Base-by-base conservation (phyloP, 2,888 invertebrate genomes). In the Chymomyza fuscimana region DNA sequence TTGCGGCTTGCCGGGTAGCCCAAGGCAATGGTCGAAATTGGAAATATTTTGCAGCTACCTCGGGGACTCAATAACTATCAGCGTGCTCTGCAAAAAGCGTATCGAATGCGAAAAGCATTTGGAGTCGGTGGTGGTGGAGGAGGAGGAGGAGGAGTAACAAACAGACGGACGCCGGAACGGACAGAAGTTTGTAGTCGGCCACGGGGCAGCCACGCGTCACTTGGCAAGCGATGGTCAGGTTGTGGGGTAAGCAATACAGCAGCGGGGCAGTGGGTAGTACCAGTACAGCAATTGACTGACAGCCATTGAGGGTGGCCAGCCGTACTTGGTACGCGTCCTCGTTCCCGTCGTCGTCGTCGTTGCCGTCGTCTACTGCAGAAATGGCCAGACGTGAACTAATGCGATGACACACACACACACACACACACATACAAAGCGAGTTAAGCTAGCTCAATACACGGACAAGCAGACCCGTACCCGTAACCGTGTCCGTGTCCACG, bases 41-140 rank as follows among this genome's bases (percentile, higher is more conserved):
- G 75, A 77, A 83, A 79, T 79, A 71, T 73, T 74, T 74, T 73
- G 69, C 59, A 46, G 60, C 65, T 77, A 69, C 70, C 66, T 72
- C 70, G 70, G 75, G 78, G 80, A 85, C 82, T 86, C 88, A 89
- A 90, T 85, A 81, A 80, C 86, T 90, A 89, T 89, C 82, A 82
- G 76, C 78, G 86, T 82, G 80, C 78, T 75, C 74, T 66, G 76
- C 76, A 74, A 79, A 79, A 70, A 46, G 74, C 72, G 79, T 88
- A 89, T 88, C 80, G 81, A 86, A 81, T 78, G 71, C 40, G 40
- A 46, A 46, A 46, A 46, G 66, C 59, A 32, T 32, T 32, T 32
- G 32, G 32, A 32, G 7, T 15, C 9, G 4, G 4, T 5, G n/a
- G 25, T 6, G 63, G 51, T 3, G 63, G 50, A 50, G 25, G n/a